Base-by-base conservation (phyloP, 2,113 vertebrate genomes). In the Colius striatus region DNA sequence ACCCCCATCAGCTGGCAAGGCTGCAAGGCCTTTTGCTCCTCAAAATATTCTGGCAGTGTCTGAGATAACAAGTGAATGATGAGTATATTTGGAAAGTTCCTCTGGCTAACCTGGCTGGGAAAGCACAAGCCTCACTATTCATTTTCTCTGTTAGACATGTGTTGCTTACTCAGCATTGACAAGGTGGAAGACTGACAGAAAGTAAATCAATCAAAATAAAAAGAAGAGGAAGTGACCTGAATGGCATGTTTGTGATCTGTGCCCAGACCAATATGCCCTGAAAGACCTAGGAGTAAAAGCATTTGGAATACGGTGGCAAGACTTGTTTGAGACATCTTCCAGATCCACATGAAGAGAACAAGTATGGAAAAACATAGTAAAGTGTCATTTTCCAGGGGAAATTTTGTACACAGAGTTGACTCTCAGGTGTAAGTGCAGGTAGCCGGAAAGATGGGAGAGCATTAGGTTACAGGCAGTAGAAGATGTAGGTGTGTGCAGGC, bases 21-120 rank as follows among this genome's bases (percentile, higher is more conserved):
- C 84, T 92, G 36, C 47, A 75, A 51, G 5, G 23, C 17, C 27
- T 48, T 82, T 48, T 71, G 78, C 81, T 87, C 74, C 71, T 94
- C 45, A n/a, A 84, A 92, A 94, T 95, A 87, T 21, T 87, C 78
- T 93, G 82, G 74, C 82, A 82, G 47, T 71, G 61, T 47, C 74
- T 84, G 82, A 91, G 84, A 81, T 36, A 91, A 65, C 87, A 91
- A 92, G 57, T 30, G 78, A 87, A 81, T 62, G 78, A 84, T 9
- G 9, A 71, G 29, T 43, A 75, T 78, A 66, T 54, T 89, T 94
- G n/a, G 50, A 81, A 78, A 91, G 70, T 66, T 91, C 84, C 77
- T 71, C 43, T 87, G 65, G 66, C 16, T 89, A 81, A 74, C 11
- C 60, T 81, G 81, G 9, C 65, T 81, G 21, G 41, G 60, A 90